phyloP scores from a whole-genome alignment of 2,888 invertebrate genomes.

The Scaptomyza cyrtandrae region DNA sequence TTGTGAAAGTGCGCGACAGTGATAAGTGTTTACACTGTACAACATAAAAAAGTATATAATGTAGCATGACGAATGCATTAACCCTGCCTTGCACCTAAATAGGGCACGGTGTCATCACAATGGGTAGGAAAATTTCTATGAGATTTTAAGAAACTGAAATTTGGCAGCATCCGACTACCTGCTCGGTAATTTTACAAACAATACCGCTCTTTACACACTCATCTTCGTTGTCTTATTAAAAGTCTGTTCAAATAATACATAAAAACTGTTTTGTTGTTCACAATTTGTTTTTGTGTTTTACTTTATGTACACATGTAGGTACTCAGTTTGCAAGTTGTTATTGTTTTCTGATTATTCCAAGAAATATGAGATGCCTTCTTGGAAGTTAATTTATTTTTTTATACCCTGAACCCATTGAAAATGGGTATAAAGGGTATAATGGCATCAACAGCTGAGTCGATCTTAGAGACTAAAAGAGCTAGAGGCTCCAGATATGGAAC shows the following conservation, averaged over 20 bases:
- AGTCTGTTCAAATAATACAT: constrained; percentile 34
- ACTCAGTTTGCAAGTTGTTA: constrained; percentile 20
- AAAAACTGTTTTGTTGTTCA: constrained; percentile 26
- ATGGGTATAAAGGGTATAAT: background rate
- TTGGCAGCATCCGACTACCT: constrained; percentile 12
- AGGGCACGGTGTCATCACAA: background rate
- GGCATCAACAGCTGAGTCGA: too few relatives aligned
- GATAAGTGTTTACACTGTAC: constrained; percentile 56
- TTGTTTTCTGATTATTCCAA: constrained; percentile 35
- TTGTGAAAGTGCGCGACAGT: constrained; percentile 66
- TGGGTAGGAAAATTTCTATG: background rate
- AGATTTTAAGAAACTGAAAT: background rate
- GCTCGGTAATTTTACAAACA: constrained; percentile 7
- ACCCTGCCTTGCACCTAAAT: background rate
- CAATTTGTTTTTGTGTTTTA: constrained; percentile 5
- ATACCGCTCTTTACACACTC: background rate
- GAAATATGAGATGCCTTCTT: constrained; percentile 39
- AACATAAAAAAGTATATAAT: constrained; percentile 25
- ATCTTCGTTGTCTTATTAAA: constrained; percentile 34
- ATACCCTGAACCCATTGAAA: background rate
- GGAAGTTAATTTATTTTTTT: constrained; percentile 5
- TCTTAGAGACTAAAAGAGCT: too few relatives aligned
- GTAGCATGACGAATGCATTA: constrained; percentile 9
- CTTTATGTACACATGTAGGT: constrained; percentile 16
- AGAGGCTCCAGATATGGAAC: too few relatives aligned